Base-by-base conservation (phyloP, 2,888 invertebrate species). In the Oligia strigilis region DNA sequence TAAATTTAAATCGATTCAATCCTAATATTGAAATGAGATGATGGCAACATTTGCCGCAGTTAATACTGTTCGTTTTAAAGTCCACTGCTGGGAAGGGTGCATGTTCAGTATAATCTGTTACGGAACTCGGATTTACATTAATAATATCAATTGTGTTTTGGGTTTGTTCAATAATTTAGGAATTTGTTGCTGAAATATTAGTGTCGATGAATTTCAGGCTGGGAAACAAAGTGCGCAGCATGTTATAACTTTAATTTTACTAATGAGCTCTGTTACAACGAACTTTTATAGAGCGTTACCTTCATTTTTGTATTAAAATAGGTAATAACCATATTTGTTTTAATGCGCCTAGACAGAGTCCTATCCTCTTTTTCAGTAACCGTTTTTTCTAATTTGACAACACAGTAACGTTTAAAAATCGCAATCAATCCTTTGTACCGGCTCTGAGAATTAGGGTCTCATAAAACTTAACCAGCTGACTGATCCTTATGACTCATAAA, bases 1-100 rank as follows among this genome's bases (percentile, higher is more conserved):
- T 88, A 83, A 88, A 88, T 88, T 88, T 83, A 88, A 88, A 88
- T 89, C 83, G 80, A 89, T 88, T 89, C 88, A 86, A 88, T 89
- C 80, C 83, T 85, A 88, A 88, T 89, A 88, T 88, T 88, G 81
- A 88, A 88, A 89, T 89, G 77, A 80, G 82, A 73, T 78, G 70
- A 78, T 77, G 80, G 86, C 72, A 76, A 82, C 81, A 87, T 89
- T 89, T 84, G 87, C 81, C 58, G 14, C 58, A 84, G 81, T 74
- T 81, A 87, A 87, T 87, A 87, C 83, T 85, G 88, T 80, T 72
- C 78, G 40, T 85, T 85, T 65, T 74, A 78, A 86, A 82, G 77
- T 79, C 80, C 70, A 82, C 82, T 70, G 77, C 19, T 78, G 62
- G 73, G 40, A 78, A 75, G 84, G 79, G 73, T 75, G 78, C 79